A percentile compares a stretch with the other conserved stretches of the same genome.
phyloP scores from a whole-genome alignment of 2,113 vertebrate genomes.

The Emydocephalus ijimae region DNA sequence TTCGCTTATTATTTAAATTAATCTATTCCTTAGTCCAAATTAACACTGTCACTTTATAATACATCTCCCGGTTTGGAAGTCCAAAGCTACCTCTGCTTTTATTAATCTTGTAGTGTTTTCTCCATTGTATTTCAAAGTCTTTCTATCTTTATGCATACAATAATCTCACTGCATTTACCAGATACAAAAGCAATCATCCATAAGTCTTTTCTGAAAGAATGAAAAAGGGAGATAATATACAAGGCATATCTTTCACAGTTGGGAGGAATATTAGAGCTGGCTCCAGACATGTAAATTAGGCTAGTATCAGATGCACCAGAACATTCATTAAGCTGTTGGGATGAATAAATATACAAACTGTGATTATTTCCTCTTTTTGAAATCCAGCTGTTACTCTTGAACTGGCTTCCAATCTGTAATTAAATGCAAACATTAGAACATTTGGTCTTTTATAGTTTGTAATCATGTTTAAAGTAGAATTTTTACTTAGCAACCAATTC shows the following conservation, averaged over 20 bases:
- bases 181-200: not conserved
- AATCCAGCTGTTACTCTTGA: not conserved
- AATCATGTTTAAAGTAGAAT: not conserved
- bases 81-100: too few relatives aligned
- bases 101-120: not conserved
- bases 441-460: not conserved
- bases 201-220: not conserved
- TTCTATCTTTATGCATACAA: not conserved
- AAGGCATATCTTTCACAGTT: not conserved
- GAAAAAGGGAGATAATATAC: not conserved
- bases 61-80: too few relatives aligned
- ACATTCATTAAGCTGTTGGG: not conserved
- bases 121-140: not conserved
- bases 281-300: not conserved
- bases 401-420: not conserved
- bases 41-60: too few relatives aligned
- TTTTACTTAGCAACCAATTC: not conserved
- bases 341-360: not conserved
- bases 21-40: too few relatives aligned
- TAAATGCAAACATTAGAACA: not conserved
- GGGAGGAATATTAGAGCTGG: not conserved
- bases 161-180: not conserved
- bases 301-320: not conserved
- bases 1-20: too few relatives aligned
- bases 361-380: not conserved